These are phyloP conservation scores for human (Homo sapiens) DNA, from an alignment of 2,113 vertebrate genomes.

Conservation along the genomic window DNA sequence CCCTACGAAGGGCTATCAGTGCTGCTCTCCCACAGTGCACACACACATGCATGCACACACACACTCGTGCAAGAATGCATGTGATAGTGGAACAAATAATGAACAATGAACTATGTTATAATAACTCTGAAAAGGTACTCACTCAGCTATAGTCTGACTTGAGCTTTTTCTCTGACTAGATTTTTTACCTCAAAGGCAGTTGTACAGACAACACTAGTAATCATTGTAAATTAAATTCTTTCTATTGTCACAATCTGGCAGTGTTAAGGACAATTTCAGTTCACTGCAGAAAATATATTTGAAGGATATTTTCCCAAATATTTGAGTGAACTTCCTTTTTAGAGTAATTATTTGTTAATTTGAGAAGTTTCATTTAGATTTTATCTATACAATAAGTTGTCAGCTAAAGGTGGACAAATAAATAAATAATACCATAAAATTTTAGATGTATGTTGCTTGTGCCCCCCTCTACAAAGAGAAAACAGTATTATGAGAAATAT, in stretches of 20 bases:
- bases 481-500: not conserved
- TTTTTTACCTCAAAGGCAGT: not conserved
- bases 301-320: not conserved
- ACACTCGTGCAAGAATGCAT: not conserved
- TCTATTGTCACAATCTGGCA: not conserved
- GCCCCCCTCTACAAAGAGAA: not conserved
- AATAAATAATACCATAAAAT: not conserved
- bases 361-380: not conserved
- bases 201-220: not conserved
- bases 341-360: not conserved
- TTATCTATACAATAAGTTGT: not conserved
- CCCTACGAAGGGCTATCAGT: not conserved
- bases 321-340: not conserved
- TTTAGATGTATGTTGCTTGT: not conserved
- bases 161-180: not conserved
- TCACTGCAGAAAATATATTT: not conserved
- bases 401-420: not conserved
- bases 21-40: not conserved
- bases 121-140: not conserved
- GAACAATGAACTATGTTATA: not conserved
- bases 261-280: not conserved
- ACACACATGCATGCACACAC: fast-evolving
- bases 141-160: not conserved
- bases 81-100: not conserved
- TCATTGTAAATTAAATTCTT: slow-evolving; percentile 13